A percentile compares a stretch with the other conserved stretches of the same genome.
phyloP scores from a whole-genome alignment of 2,113 vertebrate species.

The Neoarius graeffei region DNA sequence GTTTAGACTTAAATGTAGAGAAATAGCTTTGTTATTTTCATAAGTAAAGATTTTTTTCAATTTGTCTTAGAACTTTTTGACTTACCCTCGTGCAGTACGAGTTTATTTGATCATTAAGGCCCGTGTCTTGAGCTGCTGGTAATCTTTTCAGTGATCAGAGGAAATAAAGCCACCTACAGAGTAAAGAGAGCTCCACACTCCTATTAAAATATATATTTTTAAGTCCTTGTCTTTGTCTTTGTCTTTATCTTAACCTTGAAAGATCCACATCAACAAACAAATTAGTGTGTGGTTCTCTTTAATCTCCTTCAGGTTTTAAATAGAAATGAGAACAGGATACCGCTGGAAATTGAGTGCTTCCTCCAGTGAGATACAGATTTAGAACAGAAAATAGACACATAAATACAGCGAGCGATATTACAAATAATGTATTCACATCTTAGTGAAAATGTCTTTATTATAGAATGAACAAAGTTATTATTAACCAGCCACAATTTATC shows the following conservation, averaged over 20 bases:
- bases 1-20: no score
- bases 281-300: conserved; percentile 10
- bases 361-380: conserved; percentile 1
- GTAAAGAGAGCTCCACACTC: background rate
- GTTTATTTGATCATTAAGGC: background rate
- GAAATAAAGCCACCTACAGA: conserved; percentile 17
- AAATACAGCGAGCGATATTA: background rate
- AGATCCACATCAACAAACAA: background rate
- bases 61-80: no score
- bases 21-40: no score
- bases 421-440: background rate
- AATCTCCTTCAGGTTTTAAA: conserved; percentile 23
- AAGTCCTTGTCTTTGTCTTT: background rate
- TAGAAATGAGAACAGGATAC: conserved; percentile 17
- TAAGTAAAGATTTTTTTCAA: no score
- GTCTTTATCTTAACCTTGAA: background rate
- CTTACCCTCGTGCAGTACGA: no score
- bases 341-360: background rate
- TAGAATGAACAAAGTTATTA: background rate
- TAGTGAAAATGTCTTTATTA: background rate
- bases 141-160: background rate
- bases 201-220: background rate
- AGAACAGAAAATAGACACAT: background rate
- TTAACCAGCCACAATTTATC: background rate
- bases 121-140: background rate